Conservation (phyloP, 2,888 invertebrate genomes). For the Mallateleia sp. region DNA sequence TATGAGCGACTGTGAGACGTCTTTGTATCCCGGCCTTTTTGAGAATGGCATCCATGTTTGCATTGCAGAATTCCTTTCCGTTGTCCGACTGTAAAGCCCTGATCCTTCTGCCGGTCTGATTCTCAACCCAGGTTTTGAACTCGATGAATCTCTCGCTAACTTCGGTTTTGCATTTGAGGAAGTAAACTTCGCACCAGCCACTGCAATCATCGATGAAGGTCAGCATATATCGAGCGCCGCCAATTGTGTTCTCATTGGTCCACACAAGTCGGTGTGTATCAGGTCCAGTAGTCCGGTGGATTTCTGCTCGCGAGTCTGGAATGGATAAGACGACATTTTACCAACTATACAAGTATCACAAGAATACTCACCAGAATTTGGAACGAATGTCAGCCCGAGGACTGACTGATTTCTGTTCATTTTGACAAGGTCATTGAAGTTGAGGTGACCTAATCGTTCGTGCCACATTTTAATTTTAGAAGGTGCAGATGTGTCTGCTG, state of each 20-base stretch:
- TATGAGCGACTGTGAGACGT: too few species aligned
- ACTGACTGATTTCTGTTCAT: conserved; percentile 4
- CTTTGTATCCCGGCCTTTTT: too few species aligned
- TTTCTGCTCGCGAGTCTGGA: not conserved
- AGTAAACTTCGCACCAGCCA: conserved; percentile 18
- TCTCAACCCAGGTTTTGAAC: conserved; percentile 9
- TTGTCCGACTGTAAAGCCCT: conserved; percentile 64
- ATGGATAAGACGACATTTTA: not conserved
- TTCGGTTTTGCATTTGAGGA: not conserved
- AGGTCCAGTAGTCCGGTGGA: conserved; percentile 12
- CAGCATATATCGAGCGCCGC: conserved; percentile 12
- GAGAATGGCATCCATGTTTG: too few species aligned
- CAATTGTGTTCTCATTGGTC: conserved; percentile 28
- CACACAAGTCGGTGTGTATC: conserved; percentile 26
- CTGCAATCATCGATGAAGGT: conserved; percentile 23
- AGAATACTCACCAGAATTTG: not conserved
- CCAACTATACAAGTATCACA: conserved; percentile 44
- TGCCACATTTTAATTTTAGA: conserved; percentile 43
- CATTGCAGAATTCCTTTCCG: conserved; percentile 1
- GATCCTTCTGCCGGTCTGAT: conserved; percentile 55
- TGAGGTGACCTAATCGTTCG: conserved; percentile 62
- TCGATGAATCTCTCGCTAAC: conserved; percentile 12
- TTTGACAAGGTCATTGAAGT: conserved; percentile 39
- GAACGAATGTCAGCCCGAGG: conserved; percentile 7
- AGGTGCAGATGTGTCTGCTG: not conserved